phyloP scores from a whole-genome alignment of 2,888 invertebrate species.

The Oxytorus armatus region DNA sequence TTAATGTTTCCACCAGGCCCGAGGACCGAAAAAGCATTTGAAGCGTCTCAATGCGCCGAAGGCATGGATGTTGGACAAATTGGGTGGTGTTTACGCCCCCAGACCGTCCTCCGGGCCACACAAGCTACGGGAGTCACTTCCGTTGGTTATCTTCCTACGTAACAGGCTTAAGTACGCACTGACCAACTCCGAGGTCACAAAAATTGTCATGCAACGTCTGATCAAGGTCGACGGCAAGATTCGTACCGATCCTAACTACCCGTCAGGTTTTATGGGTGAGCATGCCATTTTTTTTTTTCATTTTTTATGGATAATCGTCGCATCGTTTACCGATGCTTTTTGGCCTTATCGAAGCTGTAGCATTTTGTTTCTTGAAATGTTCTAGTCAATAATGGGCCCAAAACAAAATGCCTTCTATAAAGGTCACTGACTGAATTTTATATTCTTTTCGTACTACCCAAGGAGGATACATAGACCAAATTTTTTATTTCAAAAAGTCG shows the following conservation, averaged over 20 bases:
- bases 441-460: constrained; percentile 86
- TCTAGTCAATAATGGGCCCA: constrained; percentile 85
- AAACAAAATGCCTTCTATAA: constrained; percentile 80
- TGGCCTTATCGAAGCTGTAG: constrained; percentile 79
- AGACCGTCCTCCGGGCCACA: constrained; percentile 99
- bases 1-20: constrained; percentile 88
- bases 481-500: neutral
- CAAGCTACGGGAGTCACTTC: constrained; percentile 98
- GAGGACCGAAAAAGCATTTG: constrained; percentile 99
- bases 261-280: constrained; percentile 99
- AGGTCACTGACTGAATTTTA: constrained; percentile 85
- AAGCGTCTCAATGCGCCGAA: constrained; percentile 99
- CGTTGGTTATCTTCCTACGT: constrained; percentile 97
- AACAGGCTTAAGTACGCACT: constrained; percentile 99
- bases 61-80: constrained; percentile 99
- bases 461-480: constrained; percentile 82
- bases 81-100: constrained; percentile 99
- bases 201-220: constrained; percentile 98
- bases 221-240: constrained; percentile 99
- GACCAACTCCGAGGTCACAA: constrained; percentile 97
- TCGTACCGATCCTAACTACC: constrained; percentile 98
- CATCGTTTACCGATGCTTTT: too few relatives aligned
- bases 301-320: too few relatives aligned
- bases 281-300: neutral
- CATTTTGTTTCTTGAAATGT: constrained; percentile 71